Conservation (phyloP, 2,113 vertebrate species). For the Raja brachyura region DNA sequence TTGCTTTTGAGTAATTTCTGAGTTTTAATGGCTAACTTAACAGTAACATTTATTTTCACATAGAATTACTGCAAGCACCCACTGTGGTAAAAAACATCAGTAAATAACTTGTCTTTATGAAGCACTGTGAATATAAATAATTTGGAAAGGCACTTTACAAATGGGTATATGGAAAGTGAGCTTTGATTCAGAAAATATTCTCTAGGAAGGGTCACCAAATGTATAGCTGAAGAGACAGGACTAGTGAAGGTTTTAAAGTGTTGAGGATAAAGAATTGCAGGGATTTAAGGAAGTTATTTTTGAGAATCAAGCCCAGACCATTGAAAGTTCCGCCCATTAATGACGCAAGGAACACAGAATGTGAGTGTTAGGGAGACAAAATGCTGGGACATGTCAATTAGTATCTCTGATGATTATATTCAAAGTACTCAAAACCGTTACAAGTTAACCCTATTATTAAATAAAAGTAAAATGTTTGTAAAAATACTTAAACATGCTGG, state of each 20-base stretch:
- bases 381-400: background rate
- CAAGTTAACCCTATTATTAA: too few relatives aligned
- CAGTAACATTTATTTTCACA: background rate
- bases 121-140: slow-evolving; percentile 6
- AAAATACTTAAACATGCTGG: too few relatives aligned
- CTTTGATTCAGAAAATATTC: background rate
- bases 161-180: slow-evolving; percentile 9
- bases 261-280: background rate
- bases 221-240: background rate
- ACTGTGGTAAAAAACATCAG: background rate
- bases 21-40: background rate
- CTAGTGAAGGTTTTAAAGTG: background rate
- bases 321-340: background rate
- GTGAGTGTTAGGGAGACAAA: background rate
- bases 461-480: too few relatives aligned
- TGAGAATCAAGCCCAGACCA: background rate
- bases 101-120: background rate
- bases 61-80: background rate
- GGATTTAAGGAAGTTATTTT: background rate
- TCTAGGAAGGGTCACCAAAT: background rate
- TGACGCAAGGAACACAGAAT: background rate
- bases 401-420: too few relatives aligned
- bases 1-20: background rate
- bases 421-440: too few relatives aligned
- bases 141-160: slow-evolving; percentile 2